These are phyloP conservation scores for Thecocarcelia acutangulata DNA, from an alignment of 2,888 invertebrate genomes.

Conservation along the genomic window DNA sequence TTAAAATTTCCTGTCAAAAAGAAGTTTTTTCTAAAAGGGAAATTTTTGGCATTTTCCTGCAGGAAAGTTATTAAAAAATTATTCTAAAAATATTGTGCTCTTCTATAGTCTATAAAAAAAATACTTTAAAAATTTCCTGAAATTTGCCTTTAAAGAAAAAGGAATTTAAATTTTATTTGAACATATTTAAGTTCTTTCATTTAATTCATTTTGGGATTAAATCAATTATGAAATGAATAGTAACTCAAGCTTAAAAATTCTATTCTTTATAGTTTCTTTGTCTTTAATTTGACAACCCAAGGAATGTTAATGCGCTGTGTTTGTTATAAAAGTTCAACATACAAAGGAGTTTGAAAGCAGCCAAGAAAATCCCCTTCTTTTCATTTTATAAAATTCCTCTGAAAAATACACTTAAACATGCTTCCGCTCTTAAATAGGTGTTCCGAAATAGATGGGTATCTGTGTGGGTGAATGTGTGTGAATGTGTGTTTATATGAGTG, in stretches of 20 bases:
- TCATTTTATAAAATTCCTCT: conserved; percentile 39
- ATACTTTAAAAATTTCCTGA: too few relatives aligned
- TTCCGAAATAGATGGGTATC: not conserved
- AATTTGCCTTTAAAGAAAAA: too few relatives aligned
- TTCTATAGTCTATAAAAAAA: too few relatives aligned
- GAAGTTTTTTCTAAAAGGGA: too few relatives aligned
- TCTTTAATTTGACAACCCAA: not conserved
- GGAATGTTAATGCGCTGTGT: conserved; percentile 19
- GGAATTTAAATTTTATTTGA: too few relatives aligned
- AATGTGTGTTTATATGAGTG: conserved; percentile 29
- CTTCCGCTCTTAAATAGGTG: conserved; percentile 76
- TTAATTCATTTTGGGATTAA: not conserved
- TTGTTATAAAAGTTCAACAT: conserved; percentile 10
- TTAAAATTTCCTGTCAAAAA: too few relatives aligned
- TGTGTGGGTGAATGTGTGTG: conserved; percentile 1
- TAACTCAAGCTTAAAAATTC: not conserved
- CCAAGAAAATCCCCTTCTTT: conserved; percentile 32
- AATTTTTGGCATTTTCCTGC: too few relatives aligned
- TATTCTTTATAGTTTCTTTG: not conserved
- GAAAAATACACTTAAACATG: conserved; percentile 76
- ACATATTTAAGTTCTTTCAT: not conserved
- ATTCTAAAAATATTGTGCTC: too few relatives aligned
- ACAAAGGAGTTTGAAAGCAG: conserved; percentile 18
- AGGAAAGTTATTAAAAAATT: too few relatives aligned
- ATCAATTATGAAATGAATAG: conserved; percentile 7